Base-by-base conservation (phyloP, 2,113 vertebrate genomes). In the Megaleporinus macrocephalus region DNA sequence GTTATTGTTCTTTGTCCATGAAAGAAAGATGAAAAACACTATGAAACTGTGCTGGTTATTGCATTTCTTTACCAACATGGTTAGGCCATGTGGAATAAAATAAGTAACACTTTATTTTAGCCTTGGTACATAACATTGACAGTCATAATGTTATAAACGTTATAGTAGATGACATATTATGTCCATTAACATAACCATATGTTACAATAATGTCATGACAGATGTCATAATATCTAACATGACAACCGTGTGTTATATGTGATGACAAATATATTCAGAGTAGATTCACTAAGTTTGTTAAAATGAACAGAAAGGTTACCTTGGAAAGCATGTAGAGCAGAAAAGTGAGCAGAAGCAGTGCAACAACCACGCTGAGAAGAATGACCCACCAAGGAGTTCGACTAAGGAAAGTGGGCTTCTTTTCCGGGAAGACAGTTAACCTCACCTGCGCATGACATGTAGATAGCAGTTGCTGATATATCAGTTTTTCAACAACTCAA, bases 361-460 rank as follows among this genome's bases (percentile, higher is more conserved):
- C 74, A 0, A 84, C 81, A 2, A 90, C 1, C 55, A 92, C 69
- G 0, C 90, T 90, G 76, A 93, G 81, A 26, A 92, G 14, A 80
- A 92, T 91, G 12, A 93, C 90, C 88, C 92, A 93, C 91, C 91
- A 92, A 10, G 91, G 87, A 24, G 90, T 87, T 81, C 86, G 91
- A 66, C 74, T 80, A 14, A 87, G 76, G 18, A 83, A 83, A 51
- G 76, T 5, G 5, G 24, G 12, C 65, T 90, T 83, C 76, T 24
- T 90, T 62, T 91, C 82, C 26, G 96, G 93, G 80, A 98, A 98
- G 33, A 98, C 96, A 0, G 95, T 98, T 68, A 98, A 90, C 27
- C 93, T 96, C 24, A 98, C 95, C 97, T 98, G 72, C 13, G 80
- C 14, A 12, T 10, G 9, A 27, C 59, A 78, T 7, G 63, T 12